Evolutionary conservation across 2,888 invertebrate genomes (phyloP).

Genomic region (Drosophila meridiana): DNA sequence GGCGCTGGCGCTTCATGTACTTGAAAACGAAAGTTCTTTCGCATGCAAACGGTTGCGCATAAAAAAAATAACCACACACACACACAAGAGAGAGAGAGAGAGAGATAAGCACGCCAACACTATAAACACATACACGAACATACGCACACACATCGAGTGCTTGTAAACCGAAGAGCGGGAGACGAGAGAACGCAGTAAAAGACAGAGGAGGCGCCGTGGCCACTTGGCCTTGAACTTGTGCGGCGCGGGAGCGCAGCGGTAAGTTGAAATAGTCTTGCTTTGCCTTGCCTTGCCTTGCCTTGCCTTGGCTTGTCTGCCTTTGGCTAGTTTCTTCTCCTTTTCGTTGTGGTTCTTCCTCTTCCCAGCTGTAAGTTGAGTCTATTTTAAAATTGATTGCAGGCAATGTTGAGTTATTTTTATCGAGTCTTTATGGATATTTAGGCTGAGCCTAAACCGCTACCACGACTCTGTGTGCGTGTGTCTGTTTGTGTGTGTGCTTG

Average conservation of each 20-base stretch:
- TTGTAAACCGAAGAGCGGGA: slow-evolving; percentile 18
- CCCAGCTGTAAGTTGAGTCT: slow-evolving; percentile 52
- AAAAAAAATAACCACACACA: slow-evolving; percentile 34
- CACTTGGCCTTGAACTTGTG: slow-evolving; percentile 79
- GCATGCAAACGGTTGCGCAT: slow-evolving; percentile 57
- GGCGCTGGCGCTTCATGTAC: slow-evolving; percentile 53
- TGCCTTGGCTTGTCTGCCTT: slow-evolving; percentile 33
- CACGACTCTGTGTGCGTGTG: neutral
- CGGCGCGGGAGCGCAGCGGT: slow-evolving; percentile 69
- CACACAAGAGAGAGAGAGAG: slow-evolving; percentile 2
- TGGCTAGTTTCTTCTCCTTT: slow-evolving; percentile 40
- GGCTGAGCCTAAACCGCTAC: slow-evolving; percentile 29
- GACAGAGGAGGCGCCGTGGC: slow-evolving; percentile 64
- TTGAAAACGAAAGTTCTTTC: slow-evolving; percentile 79
- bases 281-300: slow-evolving; percentile 8
- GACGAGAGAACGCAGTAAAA: slow-evolving; percentile 25
- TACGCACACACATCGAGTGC: neutral
- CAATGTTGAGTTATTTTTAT: slow-evolving; percentile 60
- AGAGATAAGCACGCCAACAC: slow-evolving; percentile 12
- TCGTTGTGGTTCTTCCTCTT: slow-evolving; percentile 6
- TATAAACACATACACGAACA: slow-evolving; percentile 3
- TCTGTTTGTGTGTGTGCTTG: slow-evolving; percentile 1
- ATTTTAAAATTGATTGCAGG: slow-evolving; percentile 51
- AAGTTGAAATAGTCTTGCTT: slow-evolving; percentile 61
- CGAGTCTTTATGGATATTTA: slow-evolving; percentile 40